A percentile compares a stretch with the other conserved stretches of the same genome.
Evolutionary conservation across 1,140 invertebrate genomes (phyloP).

Genomic region (Papilio helenus): DNA sequence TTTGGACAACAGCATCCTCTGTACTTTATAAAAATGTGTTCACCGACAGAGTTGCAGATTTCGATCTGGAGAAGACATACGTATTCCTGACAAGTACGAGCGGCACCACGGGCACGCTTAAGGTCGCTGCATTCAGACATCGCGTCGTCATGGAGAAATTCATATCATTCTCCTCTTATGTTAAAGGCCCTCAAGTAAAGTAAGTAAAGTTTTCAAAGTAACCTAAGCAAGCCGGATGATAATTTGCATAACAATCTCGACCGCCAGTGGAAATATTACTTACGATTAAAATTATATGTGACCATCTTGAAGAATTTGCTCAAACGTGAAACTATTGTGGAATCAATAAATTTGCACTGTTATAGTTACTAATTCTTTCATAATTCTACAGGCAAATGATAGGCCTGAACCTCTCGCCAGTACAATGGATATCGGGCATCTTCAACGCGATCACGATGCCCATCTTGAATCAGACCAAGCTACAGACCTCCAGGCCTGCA

Average conservation of each 20-base stretch:
- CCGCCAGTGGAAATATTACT: no score
- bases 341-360: no score
- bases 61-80: constrained; percentile 57
- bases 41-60: constrained; percentile 51
- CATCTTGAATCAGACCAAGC: constrained; percentile 44
- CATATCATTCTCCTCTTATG: constrained; percentile 10
- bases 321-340: no score
- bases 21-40: neutral
- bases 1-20: no score
- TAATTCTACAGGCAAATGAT: neutral
- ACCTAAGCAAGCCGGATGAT: neutral
- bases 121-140: constrained; percentile 61
- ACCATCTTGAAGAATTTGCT: no score
- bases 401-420: constrained; percentile 57
- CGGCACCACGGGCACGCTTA: constrained; percentile 58
- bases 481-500: constrained; percentile 57
- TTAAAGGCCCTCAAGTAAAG: constrained; percentile 2
- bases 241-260: no score
- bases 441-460: constrained; percentile 48
- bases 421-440: constrained; percentile 66
- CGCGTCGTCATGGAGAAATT: constrained; percentile 47
- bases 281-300: no score
- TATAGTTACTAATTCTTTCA: neutral
- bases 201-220: constrained; percentile 40
- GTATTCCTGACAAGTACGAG: constrained; percentile 57